A percentile compares a stretch with the other conserved stretches of the same genome.
phyloP scores from a whole-genome alignment of 2,797 vertebrate species.

The Basileuterus tristriatus region DNA sequence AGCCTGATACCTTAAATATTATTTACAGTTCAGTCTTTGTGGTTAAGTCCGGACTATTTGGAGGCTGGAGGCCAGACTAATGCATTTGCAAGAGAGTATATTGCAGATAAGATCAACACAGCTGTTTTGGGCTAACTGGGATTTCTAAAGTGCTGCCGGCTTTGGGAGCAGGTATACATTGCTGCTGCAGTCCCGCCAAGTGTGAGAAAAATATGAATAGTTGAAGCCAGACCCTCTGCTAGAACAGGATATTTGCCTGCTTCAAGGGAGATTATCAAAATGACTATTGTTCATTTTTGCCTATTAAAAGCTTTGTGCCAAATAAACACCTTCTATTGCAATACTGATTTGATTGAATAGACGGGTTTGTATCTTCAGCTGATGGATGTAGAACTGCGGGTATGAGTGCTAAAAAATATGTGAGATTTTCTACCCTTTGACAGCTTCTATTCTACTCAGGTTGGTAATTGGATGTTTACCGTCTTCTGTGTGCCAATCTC shows the following conservation, averaged over 20 bases:
- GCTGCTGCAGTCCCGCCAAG: not conserved
- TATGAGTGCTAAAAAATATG: not conserved
- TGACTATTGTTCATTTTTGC: not conserved
- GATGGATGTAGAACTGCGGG: not conserved
- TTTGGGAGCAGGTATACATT: not conserved
- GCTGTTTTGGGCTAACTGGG: not conserved
- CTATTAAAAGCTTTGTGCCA: not conserved
- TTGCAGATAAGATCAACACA: not conserved
- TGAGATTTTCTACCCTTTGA: not conserved
- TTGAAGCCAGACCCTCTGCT: not conserved
- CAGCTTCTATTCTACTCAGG: not conserved
- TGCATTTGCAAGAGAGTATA: not conserved
- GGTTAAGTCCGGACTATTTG: not conserved
- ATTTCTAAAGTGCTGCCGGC: not conserved
- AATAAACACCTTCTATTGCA: not conserved
- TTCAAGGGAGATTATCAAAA: not conserved
- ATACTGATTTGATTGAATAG: not conserved
- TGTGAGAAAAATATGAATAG: not conserved
- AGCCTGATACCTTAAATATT: not conserved
- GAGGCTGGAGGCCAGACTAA: not conserved
- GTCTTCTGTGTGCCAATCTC: not conserved
- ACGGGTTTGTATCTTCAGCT: not conserved
- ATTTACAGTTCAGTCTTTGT: not conserved
- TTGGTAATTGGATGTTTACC: not conserved
- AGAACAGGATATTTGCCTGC: not conserved